Percentiles rank a stretch among this genome's conserved stretches.
Conservation (phyloP, 1,140 invertebrate species). For the Eupristina koningsbergeri region DNA sequence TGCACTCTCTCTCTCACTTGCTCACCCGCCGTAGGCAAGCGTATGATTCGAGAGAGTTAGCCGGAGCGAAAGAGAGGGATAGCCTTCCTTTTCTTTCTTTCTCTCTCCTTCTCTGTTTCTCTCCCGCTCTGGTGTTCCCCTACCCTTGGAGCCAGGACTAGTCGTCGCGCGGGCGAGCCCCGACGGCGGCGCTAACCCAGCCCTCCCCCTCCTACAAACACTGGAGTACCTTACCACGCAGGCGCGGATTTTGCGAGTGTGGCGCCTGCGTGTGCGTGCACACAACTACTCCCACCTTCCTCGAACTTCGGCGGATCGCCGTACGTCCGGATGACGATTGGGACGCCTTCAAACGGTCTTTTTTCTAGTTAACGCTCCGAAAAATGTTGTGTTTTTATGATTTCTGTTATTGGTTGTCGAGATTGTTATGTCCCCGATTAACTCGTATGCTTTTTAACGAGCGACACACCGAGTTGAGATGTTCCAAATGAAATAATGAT, state of each 20-base stretch:
- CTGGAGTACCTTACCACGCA: conserved; percentile 5
- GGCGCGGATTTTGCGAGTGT: not conserved
- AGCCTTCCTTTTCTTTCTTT: conserved; percentile 41
- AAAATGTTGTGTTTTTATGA: not conserved
- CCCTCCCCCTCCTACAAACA: conserved; percentile 39
- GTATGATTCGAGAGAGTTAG: conserved; percentile 27
- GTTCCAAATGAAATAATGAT: not conserved
- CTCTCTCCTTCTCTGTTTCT: conserved; percentile 43
- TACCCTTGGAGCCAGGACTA: conserved; percentile 26
- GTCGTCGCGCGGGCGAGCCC: conserved; percentile 37
- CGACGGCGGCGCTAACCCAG: conserved; percentile 40
- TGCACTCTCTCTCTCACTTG: not conserved
- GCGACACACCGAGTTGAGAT: no score
- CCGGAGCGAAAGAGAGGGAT: conserved; percentile 56
- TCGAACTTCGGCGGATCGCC: conserved; percentile 8
- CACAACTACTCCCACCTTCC: not conserved
- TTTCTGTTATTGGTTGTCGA: not conserved
- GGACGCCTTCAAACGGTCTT: conserved; percentile 52
- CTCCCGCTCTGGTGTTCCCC: conserved; percentile 36
- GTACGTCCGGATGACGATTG: conserved; percentile 31
- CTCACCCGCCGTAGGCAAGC: conserved; percentile 56
- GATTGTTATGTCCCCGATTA: not conserved
- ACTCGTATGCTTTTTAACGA: not conserved
- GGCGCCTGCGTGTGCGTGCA: not conserved
- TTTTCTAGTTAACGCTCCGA: conserved; percentile 1